phyloP scores from a whole-genome alignment of 2,113 vertebrate genomes.

The Rhea pennata region DNA sequence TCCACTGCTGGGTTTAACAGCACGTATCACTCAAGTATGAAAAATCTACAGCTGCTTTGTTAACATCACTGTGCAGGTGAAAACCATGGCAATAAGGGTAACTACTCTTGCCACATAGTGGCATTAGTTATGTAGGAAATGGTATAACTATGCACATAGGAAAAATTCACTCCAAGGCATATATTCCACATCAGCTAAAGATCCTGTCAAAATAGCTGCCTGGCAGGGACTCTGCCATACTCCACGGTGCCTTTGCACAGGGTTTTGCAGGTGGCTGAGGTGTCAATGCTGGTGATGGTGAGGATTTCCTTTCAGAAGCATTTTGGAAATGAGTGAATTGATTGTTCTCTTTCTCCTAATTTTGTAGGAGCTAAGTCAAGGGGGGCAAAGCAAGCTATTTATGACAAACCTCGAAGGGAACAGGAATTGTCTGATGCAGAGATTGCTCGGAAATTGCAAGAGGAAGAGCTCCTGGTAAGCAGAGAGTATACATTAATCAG shows the following conservation, averaged over 20 bases:
- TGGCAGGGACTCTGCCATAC: accelerated
- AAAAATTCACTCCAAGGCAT: neutral
- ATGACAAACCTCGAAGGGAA: conserved; percentile 75
- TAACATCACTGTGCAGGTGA: neutral
- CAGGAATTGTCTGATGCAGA: conserved; percentile 90
- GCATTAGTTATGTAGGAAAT: neutral
- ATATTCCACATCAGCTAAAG: neutral
- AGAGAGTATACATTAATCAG: neutral
- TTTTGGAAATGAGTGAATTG: neutral
- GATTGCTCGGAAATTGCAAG: conserved; percentile 91
- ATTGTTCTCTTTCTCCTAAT: neutral
- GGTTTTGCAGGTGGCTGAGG: neutral
- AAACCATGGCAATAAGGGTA: neutral
- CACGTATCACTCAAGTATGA: neutral
- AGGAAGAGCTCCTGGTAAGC: conserved; percentile 91
- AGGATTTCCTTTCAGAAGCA: neutral
- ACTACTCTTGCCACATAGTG: neutral
- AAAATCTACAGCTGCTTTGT: neutral
- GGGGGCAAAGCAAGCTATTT: conserved; percentile 71
- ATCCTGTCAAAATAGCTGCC: neutral
- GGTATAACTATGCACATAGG: neutral
- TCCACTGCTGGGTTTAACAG: neutral
- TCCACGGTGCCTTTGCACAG: neutral
- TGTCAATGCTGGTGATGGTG: neutral
- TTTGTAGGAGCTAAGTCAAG: conserved; percentile 66